Evolutionary conservation across 2,888 invertebrate species (phyloP), one percentile per base, ranked within the genome.

Genomic region (Apantesis nais): DNA sequence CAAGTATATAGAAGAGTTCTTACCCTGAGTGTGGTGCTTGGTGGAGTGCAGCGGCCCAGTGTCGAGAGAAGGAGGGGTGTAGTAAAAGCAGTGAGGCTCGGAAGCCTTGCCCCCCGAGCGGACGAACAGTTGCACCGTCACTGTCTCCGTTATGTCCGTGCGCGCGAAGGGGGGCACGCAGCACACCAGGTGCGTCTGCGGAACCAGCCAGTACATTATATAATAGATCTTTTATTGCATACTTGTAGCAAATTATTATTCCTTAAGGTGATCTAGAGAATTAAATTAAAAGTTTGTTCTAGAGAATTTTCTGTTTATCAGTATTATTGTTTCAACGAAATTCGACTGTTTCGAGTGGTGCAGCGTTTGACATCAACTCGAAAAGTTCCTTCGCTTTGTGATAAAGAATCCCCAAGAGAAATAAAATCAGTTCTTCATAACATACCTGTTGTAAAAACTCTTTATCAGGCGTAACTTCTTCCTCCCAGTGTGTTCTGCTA

Each of bases 91-190:
- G 93, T 98, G 98, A 68, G 98, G 96, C 93, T 98, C 98, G 84
- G 98, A 98, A 75, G 97, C 97, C 94, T 98, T 97, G 83, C 98
- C 98, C 85, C 98, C 98, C 62, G 98, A 98, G 31, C 97, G 96
- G 72, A 98, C 97, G 90, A 96, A 97, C 89, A 98, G 94, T 91
- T 97, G 97, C 74, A 98, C 97, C 83, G 95, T 95, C 76, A 97
- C 96, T 22, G 97, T 95, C 89, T 97, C 97, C 41, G 94, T 74
- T 73, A 97, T 95, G 90, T 97, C 97, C 75, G 96, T 92, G 78
- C 96, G 96, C 83, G 94, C 92, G 95, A 97, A 98, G 34, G 98
- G 96, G 34, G 98, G 98, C 78, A 98, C 97, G 82, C 97, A 97
- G 93, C 98, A 98, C 48, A 98, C 97, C 68, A 98, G 95, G 93